Percentiles rank a stretch among this genome's conserved stretches.
These are phyloP conservation scores for Drosophila niveifrons DNA, from an alignment of 2,888 invertebrate genomes.

Conservation along the genomic window DNA sequence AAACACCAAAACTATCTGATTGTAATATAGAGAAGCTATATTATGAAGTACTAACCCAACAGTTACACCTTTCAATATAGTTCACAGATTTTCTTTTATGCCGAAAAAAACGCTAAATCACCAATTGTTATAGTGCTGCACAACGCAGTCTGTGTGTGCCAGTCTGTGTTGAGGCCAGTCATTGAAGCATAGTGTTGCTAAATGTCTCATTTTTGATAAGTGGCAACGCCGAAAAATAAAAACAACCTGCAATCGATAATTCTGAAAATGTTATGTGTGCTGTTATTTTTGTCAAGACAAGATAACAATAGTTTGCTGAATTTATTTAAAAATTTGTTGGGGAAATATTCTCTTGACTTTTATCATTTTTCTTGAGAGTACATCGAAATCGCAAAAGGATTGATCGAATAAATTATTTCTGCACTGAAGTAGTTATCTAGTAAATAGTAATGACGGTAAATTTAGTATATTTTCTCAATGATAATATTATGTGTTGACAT, in stretches of 20 bases:
- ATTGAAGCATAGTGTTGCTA: slow-evolving; percentile 9
- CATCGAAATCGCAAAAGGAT: no score
- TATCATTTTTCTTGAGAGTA: no score
- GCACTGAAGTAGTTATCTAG: no score
- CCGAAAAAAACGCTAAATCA: slow-evolving; percentile 76
- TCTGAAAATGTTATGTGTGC: background rate
- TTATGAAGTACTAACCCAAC: slow-evolving; percentile 64
- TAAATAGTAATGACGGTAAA: background rate
- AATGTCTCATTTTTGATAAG: background rate
- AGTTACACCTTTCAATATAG: slow-evolving; percentile 59
- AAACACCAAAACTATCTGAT: slow-evolving; percentile 9
- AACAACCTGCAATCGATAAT: background rate
- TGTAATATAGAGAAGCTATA: slow-evolving; percentile 9
- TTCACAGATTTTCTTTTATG: slow-evolving; percentile 67
- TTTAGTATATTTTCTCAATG: background rate
- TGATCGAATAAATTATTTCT: no score
- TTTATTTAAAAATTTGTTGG: background rate
- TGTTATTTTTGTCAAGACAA: no score
- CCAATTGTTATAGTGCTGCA: slow-evolving; percentile 52
- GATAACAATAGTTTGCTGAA: no score
- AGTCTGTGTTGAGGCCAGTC: slow-evolving; percentile 18
- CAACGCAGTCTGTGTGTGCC: slow-evolving; percentile 9
- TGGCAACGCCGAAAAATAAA: slow-evolving; percentile 24
- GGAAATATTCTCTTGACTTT: background rate
- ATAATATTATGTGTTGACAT: background rate